Percentiles rank a stretch among this genome's conserved stretches.
These are phyloP conservation scores for Eupithecia pulchellata DNA, from an alignment of 2,888 invertebrate genomes.

Conservation along the genomic window DNA sequence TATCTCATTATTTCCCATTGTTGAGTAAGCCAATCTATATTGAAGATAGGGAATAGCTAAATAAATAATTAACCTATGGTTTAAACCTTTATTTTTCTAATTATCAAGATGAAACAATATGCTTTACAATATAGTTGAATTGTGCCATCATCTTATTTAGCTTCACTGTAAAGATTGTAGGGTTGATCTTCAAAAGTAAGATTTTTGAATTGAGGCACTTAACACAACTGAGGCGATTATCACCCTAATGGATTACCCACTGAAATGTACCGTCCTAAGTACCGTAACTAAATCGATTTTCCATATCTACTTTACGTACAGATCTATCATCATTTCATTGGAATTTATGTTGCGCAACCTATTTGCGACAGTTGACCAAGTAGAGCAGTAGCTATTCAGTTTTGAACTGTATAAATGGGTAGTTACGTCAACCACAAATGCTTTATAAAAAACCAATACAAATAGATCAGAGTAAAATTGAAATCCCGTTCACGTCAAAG, in stretches of 20 bases:
- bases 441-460: neutral
- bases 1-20: constrained; percentile 33
- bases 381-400: neutral
- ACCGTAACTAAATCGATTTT: constrained; percentile 30
- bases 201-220: neutral
- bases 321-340: constrained; percentile 28
- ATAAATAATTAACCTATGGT: neutral
- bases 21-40: neutral
- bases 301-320: constrained; percentile 29
- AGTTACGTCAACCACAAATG: neutral
- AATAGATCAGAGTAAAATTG: too few relatives aligned
- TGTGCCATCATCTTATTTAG: too few relatives aligned
- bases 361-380: constrained; percentile 25
- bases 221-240: too few relatives aligned
- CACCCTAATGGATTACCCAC: neutral
- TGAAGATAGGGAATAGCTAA: neutral
- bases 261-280: neutral
- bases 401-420: neutral
- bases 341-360: constrained; percentile 22
- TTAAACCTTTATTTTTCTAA: neutral
- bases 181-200: neutral
- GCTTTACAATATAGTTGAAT: too few relatives aligned
- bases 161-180: too few relatives aligned
- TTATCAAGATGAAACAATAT: too few relatives aligned
- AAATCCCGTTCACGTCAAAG: too few relatives aligned